These are phyloP conservation scores for Drosophila stalkeri DNA, from an alignment of 2,888 invertebrate genomes.

Conservation along the genomic window DNA sequence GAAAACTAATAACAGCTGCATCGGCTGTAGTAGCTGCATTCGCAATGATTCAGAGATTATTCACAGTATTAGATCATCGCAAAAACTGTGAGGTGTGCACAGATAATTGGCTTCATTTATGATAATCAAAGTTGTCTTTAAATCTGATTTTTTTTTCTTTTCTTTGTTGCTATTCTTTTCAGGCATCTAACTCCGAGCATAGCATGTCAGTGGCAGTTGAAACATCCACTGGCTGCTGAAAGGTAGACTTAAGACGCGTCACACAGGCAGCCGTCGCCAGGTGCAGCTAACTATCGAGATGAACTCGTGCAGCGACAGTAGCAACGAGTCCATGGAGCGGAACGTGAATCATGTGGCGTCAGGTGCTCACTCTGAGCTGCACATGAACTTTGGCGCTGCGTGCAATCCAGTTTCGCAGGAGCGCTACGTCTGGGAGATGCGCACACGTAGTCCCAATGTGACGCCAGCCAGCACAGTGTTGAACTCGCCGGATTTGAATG, in stretches of 20 bases:
- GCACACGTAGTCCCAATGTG: conserved; percentile 83
- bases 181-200: conserved; percentile 49
- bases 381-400: conserved; percentile 53
- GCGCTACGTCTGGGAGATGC: conserved; percentile 85
- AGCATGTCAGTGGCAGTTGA: conserved; percentile 61
- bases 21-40: conserved; percentile 14
- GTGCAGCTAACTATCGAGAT: conserved; percentile 26
- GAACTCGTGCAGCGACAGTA: conserved; percentile 71
- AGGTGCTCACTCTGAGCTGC: conserved; percentile 36
- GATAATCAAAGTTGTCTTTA: conserved; percentile 11
- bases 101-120: conserved; percentile 5
- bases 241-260: conserved; percentile 27
- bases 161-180: background rate
- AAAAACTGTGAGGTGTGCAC: background rate
- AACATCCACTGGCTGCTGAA: conserved; percentile 52
- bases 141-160: background rate
- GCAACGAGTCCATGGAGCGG: conserved; percentile 68
- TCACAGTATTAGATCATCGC: conserved; percentile 55
- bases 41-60: conserved; percentile 35
- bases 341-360: conserved; percentile 35
- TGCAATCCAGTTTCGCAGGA: conserved; percentile 64
- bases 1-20: background rate
- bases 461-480: conserved; percentile 85
- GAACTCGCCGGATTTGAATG: conserved; percentile 84
- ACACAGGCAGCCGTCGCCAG: conserved; percentile 8